Evolutionary conservation across 2,888 invertebrate species (phyloP).

Genomic region (Cosmia pyralina): DNA sequence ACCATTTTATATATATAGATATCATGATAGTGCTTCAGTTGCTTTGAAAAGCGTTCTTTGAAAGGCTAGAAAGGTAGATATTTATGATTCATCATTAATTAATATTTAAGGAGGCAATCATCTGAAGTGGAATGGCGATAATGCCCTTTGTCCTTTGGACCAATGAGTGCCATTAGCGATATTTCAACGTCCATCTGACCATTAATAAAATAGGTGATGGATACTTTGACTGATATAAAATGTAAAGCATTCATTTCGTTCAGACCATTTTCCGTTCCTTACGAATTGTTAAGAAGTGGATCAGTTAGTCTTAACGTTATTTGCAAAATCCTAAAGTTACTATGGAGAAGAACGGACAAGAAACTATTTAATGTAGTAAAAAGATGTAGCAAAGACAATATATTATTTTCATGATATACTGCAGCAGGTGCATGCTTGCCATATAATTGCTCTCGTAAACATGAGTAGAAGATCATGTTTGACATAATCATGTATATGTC

Average conservation of each 20-base stretch:
- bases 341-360: neutral
- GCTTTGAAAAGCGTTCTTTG: neutral
- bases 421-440: neutral
- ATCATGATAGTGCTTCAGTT: neutral
- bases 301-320: no score
- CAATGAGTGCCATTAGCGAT: neutral
- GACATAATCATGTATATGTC: neutral
- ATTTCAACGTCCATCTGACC: neutral
- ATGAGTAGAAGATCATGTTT: neutral
- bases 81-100: conserved; percentile 5
- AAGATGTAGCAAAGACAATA: neutral
- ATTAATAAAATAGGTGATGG: neutral
- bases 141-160: neutral
- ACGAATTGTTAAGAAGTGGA: neutral
- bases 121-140: conserved; percentile 27
- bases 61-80: neutral
- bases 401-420: neutral
- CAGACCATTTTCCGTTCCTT: neutral
- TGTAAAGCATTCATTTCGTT: neutral
- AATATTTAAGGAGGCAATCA: neutral
- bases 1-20: no score
- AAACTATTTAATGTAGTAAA: neutral
- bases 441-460: neutral
- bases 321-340: neutral
- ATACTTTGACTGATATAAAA: neutral